Evolutionary conservation across 2,888 invertebrate genomes (phyloP).

Genomic region (Protonemura montana): DNA sequence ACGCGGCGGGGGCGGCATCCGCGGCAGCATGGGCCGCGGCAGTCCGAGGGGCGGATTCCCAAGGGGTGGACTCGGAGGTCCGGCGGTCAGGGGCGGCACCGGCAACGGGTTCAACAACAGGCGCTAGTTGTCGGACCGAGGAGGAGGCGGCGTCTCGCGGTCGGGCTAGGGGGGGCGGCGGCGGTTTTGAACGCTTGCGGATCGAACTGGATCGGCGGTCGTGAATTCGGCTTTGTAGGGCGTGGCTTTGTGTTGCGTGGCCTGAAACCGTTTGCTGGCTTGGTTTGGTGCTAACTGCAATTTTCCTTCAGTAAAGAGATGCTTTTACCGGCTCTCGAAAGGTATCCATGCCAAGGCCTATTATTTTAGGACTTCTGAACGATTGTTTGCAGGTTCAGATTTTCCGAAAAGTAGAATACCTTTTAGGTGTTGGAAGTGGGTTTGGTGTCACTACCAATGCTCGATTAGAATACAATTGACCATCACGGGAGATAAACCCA

Average conservation of each 20-base stretch:
- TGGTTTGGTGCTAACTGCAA: too few relatives aligned
- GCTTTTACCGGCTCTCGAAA: too few relatives aligned
- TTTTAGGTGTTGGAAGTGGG: too few relatives aligned
- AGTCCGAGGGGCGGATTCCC: constrained; percentile 53
- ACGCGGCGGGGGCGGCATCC: constrained; percentile 54
- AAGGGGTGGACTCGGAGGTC: constrained; percentile 54
- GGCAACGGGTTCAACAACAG: constrained; percentile 54
- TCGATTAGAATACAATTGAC: too few relatives aligned
- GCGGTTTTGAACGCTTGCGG: background rate
- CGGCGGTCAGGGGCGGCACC: constrained; percentile 49
- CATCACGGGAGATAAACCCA: too few relatives aligned
- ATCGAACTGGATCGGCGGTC: background rate
- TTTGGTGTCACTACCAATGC: too few relatives aligned
- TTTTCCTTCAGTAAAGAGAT: too few relatives aligned
- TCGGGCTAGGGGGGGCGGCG: background rate
- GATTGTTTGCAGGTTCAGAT: too few relatives aligned
- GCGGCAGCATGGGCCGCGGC: constrained; percentile 46
- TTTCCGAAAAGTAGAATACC: too few relatives aligned
- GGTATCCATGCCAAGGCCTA: too few relatives aligned
- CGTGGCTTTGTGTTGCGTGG: background rate
- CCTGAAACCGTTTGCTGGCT: too few relatives aligned
- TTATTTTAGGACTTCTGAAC: too few relatives aligned
- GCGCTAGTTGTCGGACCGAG: constrained; percentile 51
- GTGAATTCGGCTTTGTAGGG: background rate
- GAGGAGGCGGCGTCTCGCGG: background rate